phyloP scores from a whole-genome alignment of 2,888 invertebrate genomes.

The Eilema sororculum region DNA sequence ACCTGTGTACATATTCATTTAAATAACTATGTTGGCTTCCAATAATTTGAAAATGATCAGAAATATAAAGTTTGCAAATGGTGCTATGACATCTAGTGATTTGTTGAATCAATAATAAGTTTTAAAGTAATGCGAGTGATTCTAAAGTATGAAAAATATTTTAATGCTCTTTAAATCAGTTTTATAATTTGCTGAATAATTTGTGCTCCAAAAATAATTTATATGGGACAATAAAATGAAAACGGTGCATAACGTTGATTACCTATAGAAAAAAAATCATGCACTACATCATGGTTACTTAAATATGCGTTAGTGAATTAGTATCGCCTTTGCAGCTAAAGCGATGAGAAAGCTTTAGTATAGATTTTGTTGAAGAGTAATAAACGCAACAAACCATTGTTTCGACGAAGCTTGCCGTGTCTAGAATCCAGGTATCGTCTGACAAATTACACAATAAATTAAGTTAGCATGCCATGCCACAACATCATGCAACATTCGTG shows the following conservation, averaged over 20 bases:
- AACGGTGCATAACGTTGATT: constrained; percentile 22
- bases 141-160: background rate
- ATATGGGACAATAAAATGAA: background rate
- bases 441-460: constrained; percentile 83
- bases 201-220: background rate
- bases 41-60: constrained; percentile 1
- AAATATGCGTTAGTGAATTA: constrained; percentile 61
- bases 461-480: constrained; percentile 85
- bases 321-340: constrained; percentile 56
- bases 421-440: constrained; percentile 86
- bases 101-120: background rate
- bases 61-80: background rate
- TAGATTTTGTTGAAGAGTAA: constrained; percentile 60
- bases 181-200: background rate
- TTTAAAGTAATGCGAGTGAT: background rate
- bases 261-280: constrained; percentile 39
- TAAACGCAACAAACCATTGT: constrained; percentile 84
- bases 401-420: constrained; percentile 79
- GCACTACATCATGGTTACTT: constrained; percentile 47
- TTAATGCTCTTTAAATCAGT: background rate
- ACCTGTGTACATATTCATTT: constrained; percentile 85
- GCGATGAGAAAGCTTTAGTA: constrained; percentile 63
- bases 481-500: constrained; percentile 79
- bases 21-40: constrained; percentile 8
- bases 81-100: constrained; percentile 1